Base-by-base conservation (phyloP, 2,113 vertebrate genomes). In the Phocoena sinus region DNA sequence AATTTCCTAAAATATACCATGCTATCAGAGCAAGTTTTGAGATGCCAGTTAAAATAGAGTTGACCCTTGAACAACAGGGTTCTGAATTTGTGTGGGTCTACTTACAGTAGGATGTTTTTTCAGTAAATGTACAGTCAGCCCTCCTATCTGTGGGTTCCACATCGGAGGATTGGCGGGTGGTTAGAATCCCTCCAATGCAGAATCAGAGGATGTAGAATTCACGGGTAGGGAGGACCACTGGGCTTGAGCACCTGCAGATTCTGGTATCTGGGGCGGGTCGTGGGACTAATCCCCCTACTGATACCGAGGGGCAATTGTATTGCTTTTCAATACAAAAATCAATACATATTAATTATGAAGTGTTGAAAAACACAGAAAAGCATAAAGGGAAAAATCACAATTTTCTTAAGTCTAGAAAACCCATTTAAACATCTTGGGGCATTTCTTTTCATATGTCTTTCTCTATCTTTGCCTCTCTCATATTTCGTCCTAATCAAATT, bases 141-240 rank as follows among this genome's bases (percentile, higher is more conserved):
- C 9, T 31, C 74, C 1, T 25, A 14, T 56, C 33, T n/a, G 20
- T 13, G 50, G 10, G 20, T 14, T 23, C 50, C 50, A n/a, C 28
- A 21, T 2, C 11, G 2, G 31, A 67, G 76, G 11, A 50, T n/a
- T 8, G 50, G 18, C 6, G 6, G 31, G 12, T 23, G 50, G 20
- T 21, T 21, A 8, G 50, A 23, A 36, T 2, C 50, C 28, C 50
- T 53, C 20, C 76, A 53, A 33, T 18, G 28, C 9, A 53, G 74
- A 53, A 31, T 21, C 17, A 7, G 9, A 33, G 47, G 74, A 23
- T 4, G 6, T 33, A n/a, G 12, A 79, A 56, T 25, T 21, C 5
- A 7, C 0, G 0, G 21, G 50, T 2, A 31, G 0, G 2, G 11
- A 79, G 20, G 31, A 14, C 76, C 18, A 2, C 1, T 1, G 18